A percentile compares a stretch with the other conserved stretches of the same genome.
Conservation (phyloP, 2,888 invertebrate species). For the Diaperis boleti region DNA sequence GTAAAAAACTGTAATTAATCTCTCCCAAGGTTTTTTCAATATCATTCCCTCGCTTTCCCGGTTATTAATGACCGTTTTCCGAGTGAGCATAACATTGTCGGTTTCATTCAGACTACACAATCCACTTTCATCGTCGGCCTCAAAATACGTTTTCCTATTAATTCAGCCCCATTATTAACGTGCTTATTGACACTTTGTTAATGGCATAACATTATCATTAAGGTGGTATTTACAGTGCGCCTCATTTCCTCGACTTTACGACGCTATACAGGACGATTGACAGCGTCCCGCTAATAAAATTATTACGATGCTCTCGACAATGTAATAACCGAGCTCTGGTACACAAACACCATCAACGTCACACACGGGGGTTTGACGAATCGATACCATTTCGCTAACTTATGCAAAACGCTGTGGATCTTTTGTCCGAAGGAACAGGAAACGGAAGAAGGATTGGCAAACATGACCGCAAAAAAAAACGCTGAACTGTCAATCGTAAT, state of each 20-base stretch:
- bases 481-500: constrained; percentile 4
- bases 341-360: constrained; percentile 9
- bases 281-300: constrained; percentile 36
- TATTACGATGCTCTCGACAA: constrained; percentile 31
- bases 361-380: constrained; percentile 8
- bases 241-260: constrained; percentile 34
- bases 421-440: constrained; percentile 11
- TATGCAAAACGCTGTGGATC: constrained; percentile 9
- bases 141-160: constrained; percentile 19
- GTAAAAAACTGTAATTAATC: too few relatives aligned
- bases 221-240: constrained; percentile 33
- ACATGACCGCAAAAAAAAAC: constrained; percentile 3
- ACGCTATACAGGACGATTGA: constrained; percentile 31
- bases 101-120: not conserved
- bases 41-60: too few relatives aligned
- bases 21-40: not conserved
- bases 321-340: constrained; percentile 14
- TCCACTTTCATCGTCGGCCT: not conserved
- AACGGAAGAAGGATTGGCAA: constrained; percentile 8
- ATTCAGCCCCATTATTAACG: constrained; percentile 24
- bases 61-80: not conserved
- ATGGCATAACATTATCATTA: constrained; percentile 36
- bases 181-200: constrained; percentile 34
- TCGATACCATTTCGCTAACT: constrained; percentile 10
- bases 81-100: not conserved